phyloP scores from a whole-genome alignment of 2,888 invertebrate genomes.

The Chrysina gloriosa region DNA sequence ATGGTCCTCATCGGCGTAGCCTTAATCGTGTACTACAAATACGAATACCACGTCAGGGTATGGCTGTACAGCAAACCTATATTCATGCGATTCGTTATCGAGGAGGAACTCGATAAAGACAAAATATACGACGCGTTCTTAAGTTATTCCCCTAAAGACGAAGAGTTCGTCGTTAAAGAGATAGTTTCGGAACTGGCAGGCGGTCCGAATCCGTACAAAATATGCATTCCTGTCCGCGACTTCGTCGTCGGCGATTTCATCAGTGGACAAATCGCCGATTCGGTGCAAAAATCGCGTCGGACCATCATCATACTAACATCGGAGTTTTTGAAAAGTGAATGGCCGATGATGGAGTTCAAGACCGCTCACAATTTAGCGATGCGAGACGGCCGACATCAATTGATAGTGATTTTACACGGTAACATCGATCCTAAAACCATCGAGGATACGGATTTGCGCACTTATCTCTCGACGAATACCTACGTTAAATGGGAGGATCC shows the following conservation, averaged over 20 bases:
- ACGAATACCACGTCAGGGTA: slow-evolving; percentile 73
- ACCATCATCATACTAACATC: slow-evolving; percentile 78
- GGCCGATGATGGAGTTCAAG: slow-evolving; percentile 83
- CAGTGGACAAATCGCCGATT: slow-evolving; percentile 75
- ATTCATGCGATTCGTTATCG: slow-evolving; percentile 74
- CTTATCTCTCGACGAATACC: slow-evolving; percentile 80
- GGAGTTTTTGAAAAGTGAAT: slow-evolving; percentile 79
- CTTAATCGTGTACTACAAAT: slow-evolving; percentile 66
- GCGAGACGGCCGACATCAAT: slow-evolving; percentile 75
- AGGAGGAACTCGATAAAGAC: slow-evolving; percentile 76
- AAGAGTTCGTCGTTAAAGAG: slow-evolving; percentile 74
- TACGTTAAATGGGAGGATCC: slow-evolving; percentile 86
- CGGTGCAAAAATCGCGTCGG: slow-evolving; percentile 77
- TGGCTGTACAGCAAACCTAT: slow-evolving; percentile 74
- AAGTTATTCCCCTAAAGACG: slow-evolving; percentile 83
- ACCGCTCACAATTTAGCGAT: slow-evolving; percentile 75
- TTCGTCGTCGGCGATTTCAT: slow-evolving; percentile 82
- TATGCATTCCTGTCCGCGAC: slow-evolving; percentile 80
- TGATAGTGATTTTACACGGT: slow-evolving; percentile 79
- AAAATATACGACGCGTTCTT: slow-evolving; percentile 82
- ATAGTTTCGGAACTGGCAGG: slow-evolving; percentile 76
- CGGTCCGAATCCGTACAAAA: slow-evolving; percentile 72
- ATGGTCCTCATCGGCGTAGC: not conserved
- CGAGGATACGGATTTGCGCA: slow-evolving; percentile 74
- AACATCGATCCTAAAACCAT: slow-evolving; percentile 71